Percentiles rank a stretch among this genome's conserved stretches.
Conservation (phyloP, 2,113 vertebrate species). For the Malurus elegans region DNA sequence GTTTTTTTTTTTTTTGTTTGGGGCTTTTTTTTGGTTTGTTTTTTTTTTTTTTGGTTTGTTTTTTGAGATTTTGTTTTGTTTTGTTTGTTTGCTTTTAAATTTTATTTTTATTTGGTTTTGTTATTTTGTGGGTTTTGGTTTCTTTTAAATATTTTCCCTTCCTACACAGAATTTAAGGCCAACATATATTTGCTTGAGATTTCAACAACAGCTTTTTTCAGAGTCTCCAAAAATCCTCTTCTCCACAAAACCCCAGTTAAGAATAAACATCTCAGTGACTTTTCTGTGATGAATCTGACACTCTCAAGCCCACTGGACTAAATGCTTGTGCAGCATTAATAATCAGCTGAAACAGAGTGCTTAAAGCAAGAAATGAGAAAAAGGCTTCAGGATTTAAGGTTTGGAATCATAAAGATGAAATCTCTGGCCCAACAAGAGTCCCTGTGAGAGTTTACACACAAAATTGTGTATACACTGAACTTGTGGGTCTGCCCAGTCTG, state of each 20-base stretch:
- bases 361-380: not conserved
- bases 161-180: not conserved
- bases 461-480: not conserved
- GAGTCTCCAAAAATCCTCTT: not conserved
- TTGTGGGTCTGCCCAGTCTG: not conserved
- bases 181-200: not conserved
- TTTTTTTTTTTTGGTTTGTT: not conserved
- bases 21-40: not conserved
- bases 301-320: not conserved
- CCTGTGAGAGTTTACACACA: not conserved
- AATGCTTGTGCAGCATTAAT: not conserved
- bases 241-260: not conserved
- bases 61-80: not conserved
- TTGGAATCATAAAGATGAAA: not conserved
- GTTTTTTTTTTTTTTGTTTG: not conserved
- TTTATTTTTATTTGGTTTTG: not conserved
- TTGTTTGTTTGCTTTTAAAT: not conserved
- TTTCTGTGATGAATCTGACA: not conserved
- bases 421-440: not conserved
- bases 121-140: not conserved
- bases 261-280: accelerated
- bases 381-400: not conserved
- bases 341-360: not conserved
- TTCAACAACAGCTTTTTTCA: not conserved
- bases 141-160: not conserved